Percentiles rank a stretch among this genome's conserved stretches.
Conservation (phyloP, 2,113 vertebrate species). For the Oenanthe melanoleuca region DNA sequence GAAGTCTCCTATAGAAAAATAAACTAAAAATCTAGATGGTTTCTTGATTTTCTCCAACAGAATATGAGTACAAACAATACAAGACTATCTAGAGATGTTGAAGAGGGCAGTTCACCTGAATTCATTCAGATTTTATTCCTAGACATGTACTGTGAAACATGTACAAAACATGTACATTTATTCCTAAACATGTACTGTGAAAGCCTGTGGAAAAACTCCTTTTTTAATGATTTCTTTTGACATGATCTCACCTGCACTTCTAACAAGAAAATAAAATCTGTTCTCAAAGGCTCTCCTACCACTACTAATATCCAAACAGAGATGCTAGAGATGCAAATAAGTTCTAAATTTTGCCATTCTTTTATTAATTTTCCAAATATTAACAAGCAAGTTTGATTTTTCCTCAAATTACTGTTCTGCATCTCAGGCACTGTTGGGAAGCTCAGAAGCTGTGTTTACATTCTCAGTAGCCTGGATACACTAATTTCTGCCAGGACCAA, state of each 20-base stretch:
- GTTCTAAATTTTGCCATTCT: not conserved
- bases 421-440: not conserved
- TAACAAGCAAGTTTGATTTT: not conserved
- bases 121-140: not conserved
- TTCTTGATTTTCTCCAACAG: not conserved
- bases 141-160: not conserved
- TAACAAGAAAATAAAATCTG: not conserved
- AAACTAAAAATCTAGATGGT: not conserved
- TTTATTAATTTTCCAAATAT: not conserved
- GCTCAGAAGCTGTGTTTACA: not conserved
- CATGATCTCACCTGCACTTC: not conserved
- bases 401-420: not conserved
- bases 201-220: not conserved
- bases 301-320: not conserved
- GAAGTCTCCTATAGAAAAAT: not conserved
- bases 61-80: not conserved
- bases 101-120: not conserved
- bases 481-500: constrained; percentile 1
- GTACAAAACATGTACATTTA: not conserved
- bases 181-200: not conserved
- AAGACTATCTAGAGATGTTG: accelerated
- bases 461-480: not conserved
- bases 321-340: not conserved
- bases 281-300: not conserved
- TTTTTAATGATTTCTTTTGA: accelerated